Base-by-base conservation (phyloP, 1,140 invertebrate species). In the Vanessa atalanta region DNA sequence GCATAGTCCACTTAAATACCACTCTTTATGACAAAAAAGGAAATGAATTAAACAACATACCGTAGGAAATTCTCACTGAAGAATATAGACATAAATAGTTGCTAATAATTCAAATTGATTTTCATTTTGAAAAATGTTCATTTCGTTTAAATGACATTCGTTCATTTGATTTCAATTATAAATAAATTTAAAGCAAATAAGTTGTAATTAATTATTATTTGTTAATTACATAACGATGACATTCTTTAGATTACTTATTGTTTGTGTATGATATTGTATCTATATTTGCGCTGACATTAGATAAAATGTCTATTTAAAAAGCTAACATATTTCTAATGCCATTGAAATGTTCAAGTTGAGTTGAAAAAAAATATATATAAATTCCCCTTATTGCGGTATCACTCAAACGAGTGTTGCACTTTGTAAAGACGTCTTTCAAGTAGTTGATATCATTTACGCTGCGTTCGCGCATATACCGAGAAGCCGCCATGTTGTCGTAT, bases 401-500 rank as follows among this genome's bases (percentile, higher is more conserved):
- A n/a, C n/a, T 51, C 13, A 14, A 50, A 15, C 47, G 64, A 14
- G 12, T 37, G 16, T 43, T 55, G 65, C 48, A 66, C 15, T 73
- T 73, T 67, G 70, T 55, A 14, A 48, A 57, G 23, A 67, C 55
- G 55, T 73, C 65, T 73, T 50, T 37, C 23, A 61, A 73, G 71
- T 73, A 61, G 53, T 61, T 66, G 8, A 60, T 47, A 61, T 73
- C 16, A 48, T 60, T 50, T 70, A 50, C 43, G 26, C 50, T 65
- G 79, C 66, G 77, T 78, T 79, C 72, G 82, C 82, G 72, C 75
- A 79, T 82, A 76, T 83, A 82, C 83, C 73, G 76, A 83, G 82
- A 83, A 83, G 78, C 78, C 73, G 84, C 79, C 80, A 83, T 84
- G 72, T 84, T 82, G 80, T 72, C 73, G 77, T 73, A 73, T 76